These are phyloP conservation scores for Zapus hudsonius DNA, from an alignment of 2,113 vertebrate genomes.

Conservation along the genomic window DNA sequence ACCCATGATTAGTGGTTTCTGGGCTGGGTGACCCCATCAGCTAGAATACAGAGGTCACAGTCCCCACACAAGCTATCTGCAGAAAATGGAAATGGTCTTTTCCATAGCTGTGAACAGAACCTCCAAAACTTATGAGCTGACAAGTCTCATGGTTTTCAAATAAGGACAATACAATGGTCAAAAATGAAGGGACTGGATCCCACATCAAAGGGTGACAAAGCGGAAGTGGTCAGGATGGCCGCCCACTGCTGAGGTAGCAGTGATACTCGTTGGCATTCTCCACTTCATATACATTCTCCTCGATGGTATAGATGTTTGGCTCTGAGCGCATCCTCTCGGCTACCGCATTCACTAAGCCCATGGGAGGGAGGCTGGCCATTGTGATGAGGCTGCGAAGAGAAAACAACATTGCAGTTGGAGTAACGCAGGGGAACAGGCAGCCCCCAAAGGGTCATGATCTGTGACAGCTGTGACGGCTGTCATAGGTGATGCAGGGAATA, in stretches of 20 bases:
- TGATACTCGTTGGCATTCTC: constrained; percentile 8
- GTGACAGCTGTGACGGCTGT: not conserved
- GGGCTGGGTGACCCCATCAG: not conserved
- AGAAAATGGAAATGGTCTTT: not conserved
- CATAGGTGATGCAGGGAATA: not conserved
- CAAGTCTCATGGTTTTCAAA: not conserved
- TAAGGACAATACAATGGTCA: not conserved
- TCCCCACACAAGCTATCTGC: not conserved
- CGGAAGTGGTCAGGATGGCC: not conserved
- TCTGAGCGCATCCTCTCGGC: not conserved
- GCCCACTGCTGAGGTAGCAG: not conserved
- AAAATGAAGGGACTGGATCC: not conserved
- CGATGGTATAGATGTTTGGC: constrained; percentile 71
- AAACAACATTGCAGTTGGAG: not conserved
- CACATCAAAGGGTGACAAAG: not conserved
- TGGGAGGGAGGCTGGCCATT: not conserved
- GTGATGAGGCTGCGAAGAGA: constrained; percentile 61
- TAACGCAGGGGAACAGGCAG: not conserved
- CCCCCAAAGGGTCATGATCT: not conserved
- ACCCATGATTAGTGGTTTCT: not conserved
- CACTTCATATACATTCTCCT: constrained; percentile 61
- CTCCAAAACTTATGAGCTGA: not conserved
- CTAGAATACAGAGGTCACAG: not conserved
- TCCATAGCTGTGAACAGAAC: fast-evolving
- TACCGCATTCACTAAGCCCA: not conserved